A percentile compares a stretch with the other conserved stretches of the same genome.
Conservation (phyloP, 2,888 invertebrate species). For the Colostygia pectinataria region DNA sequence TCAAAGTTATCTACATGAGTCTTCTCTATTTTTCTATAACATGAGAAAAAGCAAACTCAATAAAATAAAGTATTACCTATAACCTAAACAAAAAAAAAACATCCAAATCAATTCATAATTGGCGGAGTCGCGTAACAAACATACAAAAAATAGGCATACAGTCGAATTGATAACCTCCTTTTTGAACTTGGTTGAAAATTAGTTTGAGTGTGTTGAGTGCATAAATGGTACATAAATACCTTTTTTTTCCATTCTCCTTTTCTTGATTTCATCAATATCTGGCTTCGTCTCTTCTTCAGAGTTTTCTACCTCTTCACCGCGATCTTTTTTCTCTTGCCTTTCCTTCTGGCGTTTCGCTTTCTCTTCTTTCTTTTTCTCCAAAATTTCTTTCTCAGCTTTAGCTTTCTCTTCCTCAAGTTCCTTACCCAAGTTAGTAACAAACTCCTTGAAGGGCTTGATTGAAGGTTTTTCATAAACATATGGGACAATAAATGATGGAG, state of each 20-base stretch:
- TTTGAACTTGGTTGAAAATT: no score
- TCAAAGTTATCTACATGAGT: no score
- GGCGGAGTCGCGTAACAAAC: no score
- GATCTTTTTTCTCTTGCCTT: slow-evolving; percentile 51
- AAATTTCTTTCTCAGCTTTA: slow-evolving; percentile 76
- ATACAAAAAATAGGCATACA: no score
- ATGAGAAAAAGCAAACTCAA: no score
- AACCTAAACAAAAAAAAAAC: no score
- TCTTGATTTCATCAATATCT: slow-evolving; percentile 50
- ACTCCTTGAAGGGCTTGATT: slow-evolving; percentile 88
- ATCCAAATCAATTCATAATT: no score
- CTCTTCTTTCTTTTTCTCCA: slow-evolving; percentile 56
- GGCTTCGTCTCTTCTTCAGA: slow-evolving; percentile 45
- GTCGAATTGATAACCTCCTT: no score
- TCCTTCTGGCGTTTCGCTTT: slow-evolving; percentile 58
- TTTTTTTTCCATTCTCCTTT: slow-evolving; percentile 55
- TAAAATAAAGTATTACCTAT: no score
- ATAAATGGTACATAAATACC: no score
- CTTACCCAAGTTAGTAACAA: slow-evolving; percentile 85
- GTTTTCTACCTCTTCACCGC: slow-evolving; percentile 55
- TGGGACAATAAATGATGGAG: slow-evolving; percentile 96
- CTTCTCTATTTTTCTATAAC: no score
- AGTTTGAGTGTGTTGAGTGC: no score
- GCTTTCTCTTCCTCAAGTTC: slow-evolving; percentile 85
- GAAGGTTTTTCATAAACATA: slow-evolving; percentile 97